These are phyloP conservation scores for Xenopus tropicalis DNA, from an alignment of 2,113 vertebrate species.

Conservation along the genomic window UCB_Xtro_10.0 CM004448.2:148881501-148882000, in stretches of 20 bases:
- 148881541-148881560: slow-evolving; percentile 21
- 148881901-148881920: too few relatives aligned
- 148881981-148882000: too few relatives aligned
- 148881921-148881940: too few relatives aligned
- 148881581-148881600: neutral
- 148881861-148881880: too few relatives aligned
- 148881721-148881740: slow-evolving; percentile 18
- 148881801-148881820: slow-evolving; percentile 17
- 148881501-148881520: neutral
- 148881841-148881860: too few relatives aligned
- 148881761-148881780: neutral
- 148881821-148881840: slow-evolving; percentile 31
- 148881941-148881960: too few relatives aligned
- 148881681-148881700: slow-evolving; percentile 42
- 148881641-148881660: slow-evolving; percentile 29
- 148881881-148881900: too few relatives aligned
- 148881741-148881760: slow-evolving; percentile 33
- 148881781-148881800: slow-evolving; percentile 28
- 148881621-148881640: slow-evolving; percentile 19
- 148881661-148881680: slow-evolving; percentile 26
- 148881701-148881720: slow-evolving; percentile 37
- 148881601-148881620: slow-evolving; percentile 3
- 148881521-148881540: neutral
- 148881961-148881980: too few relatives aligned
- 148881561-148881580: neutral